These are phyloP conservation scores for Microtus ochrogaster DNA, from an alignment of 2,113 vertebrate species.

Conservation along the genomic window DNA sequence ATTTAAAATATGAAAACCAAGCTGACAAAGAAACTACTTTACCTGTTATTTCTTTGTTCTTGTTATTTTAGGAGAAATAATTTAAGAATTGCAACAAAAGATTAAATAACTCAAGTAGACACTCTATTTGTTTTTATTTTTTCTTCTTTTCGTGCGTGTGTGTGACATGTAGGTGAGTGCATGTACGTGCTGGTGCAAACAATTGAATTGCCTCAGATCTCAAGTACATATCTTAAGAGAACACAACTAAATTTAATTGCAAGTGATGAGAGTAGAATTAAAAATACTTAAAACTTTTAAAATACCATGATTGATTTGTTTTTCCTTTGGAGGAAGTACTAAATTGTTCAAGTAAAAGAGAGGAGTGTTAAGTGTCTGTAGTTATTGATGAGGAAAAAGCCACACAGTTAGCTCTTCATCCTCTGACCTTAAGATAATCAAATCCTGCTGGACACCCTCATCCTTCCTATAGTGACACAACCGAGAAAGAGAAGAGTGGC, in stretches of 20 bases:
- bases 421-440: not conserved
- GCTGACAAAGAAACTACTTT: constrained; percentile 21
- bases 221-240: not conserved
- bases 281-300: constrained; percentile 36
- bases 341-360: not conserved
- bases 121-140: not conserved
- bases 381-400: constrained; percentile 13
- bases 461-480: not conserved
- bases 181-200: not conserved
- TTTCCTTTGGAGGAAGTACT: not conserved
- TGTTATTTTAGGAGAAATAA: constrained; percentile 41
- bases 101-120: not conserved
- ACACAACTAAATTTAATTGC: not conserved
- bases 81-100: not conserved
- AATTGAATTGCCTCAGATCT: not conserved
- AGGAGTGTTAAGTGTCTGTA: not conserved
- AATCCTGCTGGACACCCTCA: not conserved
- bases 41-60: not conserved
- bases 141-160: not conserved
- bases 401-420: not conserved
- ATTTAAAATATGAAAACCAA: constrained; percentile 49
- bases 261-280: not conserved
- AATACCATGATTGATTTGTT: not conserved
- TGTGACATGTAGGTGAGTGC: not conserved
- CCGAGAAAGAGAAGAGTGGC: not conserved